Percentiles rank a stretch among this genome's conserved stretches.
phyloP scores from a whole-genome alignment of 2,797 vertebrate genomes.

The Sylvia borin region DNA sequence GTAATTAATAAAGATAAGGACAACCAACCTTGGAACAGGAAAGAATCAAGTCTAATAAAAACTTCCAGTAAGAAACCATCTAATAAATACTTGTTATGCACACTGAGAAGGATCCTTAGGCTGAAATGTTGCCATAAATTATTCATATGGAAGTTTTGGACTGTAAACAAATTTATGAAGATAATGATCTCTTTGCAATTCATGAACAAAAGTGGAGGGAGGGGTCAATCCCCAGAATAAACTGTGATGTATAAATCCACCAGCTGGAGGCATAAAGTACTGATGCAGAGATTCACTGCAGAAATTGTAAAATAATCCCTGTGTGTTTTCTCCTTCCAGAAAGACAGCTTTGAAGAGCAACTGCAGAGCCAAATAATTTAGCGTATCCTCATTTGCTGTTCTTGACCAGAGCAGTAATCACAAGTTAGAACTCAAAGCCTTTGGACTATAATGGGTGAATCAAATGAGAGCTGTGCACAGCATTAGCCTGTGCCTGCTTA shows the following conservation, averaged over 20 bases:
- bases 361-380: constrained; percentile 44
- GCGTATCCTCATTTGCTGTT: constrained; percentile 10
- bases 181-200: constrained; percentile 66
- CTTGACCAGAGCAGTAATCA: constrained; percentile 50
- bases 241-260: constrained; percentile 7
- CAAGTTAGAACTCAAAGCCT: constrained; percentile 46
- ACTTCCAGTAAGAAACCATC: constrained; percentile 20
- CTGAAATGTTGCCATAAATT: constrained; percentile 59
- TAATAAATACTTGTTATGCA: constrained; percentile 60
- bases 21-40: constrained; percentile 24
- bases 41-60: constrained; percentile 32
- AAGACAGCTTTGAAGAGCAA: constrained; percentile 42
- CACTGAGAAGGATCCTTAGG: constrained; percentile 43
- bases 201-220: constrained; percentile 42
- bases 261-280: constrained; percentile 23
- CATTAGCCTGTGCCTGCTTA: constrained; percentile 10
- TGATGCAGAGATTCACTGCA: constrained; percentile 5
- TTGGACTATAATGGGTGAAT: constrained; percentile 31
- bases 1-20: constrained; percentile 57
- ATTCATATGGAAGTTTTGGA: constrained; percentile 58
- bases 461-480: constrained; percentile 15
- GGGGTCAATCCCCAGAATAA: constrained; percentile 55
- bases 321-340: not conserved
- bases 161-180: constrained; percentile 62
- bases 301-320: constrained; percentile 44